Evolutionary conservation across 2,888 invertebrate genomes (phyloP).

Genomic region (Zygothrica quintamaculata): DNA sequence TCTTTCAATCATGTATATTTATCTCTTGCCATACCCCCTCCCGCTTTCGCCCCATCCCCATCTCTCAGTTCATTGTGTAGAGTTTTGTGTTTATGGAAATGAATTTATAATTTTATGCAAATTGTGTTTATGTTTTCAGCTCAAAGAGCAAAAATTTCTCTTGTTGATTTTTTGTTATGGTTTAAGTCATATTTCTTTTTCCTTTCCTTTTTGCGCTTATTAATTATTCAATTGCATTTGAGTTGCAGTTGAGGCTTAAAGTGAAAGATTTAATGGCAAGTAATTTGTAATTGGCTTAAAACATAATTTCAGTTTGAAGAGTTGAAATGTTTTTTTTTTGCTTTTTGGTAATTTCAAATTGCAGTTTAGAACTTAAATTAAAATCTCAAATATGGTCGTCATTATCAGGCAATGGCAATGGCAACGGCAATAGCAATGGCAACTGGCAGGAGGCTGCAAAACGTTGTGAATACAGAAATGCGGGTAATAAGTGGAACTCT

Average conservation of each 20-base stretch:
- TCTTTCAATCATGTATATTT: no score
- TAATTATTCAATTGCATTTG: constrained; percentile 53
- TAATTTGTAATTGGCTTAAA: no score
- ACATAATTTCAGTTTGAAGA: no score
- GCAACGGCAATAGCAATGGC: no score
- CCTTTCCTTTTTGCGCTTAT: constrained; percentile 34
- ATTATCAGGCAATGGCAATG: constrained; percentile 67
- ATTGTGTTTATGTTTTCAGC: constrained; percentile 68
- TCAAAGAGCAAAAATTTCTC: constrained; percentile 47
- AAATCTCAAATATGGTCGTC: constrained; percentile 42
- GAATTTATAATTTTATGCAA: constrained; percentile 65
- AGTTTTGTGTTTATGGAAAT: constrained; percentile 57
- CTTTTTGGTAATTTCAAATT: no score
- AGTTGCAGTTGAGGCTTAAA: constrained; percentile 41
- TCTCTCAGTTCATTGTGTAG: no score
- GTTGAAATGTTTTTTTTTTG: no score
- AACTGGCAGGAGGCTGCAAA: constrained; percentile 56
- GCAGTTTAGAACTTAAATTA: constrained; percentile 45
- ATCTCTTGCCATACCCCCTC: no score
- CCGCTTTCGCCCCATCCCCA: no score
- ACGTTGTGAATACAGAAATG: constrained; percentile 61
- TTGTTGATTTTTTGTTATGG: constrained; percentile 42
- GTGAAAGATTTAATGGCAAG: no score
- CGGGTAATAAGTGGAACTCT: constrained; percentile 40
- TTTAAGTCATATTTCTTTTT: constrained; percentile 33